Evolutionary conservation across 2,888 invertebrate species (phyloP).

Genomic region (Amphiduros pacificus): DNA sequence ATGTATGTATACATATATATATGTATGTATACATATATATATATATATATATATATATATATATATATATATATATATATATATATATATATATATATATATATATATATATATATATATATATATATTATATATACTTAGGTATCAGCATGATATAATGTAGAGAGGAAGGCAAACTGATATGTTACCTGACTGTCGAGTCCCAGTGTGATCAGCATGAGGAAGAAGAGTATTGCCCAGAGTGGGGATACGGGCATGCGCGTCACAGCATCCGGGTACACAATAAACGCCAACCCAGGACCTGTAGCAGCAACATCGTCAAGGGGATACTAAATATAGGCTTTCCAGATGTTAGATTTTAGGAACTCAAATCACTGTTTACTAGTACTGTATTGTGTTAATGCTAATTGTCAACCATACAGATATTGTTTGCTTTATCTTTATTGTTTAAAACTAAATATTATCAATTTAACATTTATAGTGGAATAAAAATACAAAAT

Average conservation of each 20-base stretch:
- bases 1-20: background rate
- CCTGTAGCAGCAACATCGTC: slow-evolving; percentile 28
- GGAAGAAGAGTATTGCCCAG: slow-evolving; percentile 52
- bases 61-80: background rate
- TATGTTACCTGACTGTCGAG: slow-evolving; percentile 50
- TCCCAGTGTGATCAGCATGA: slow-evolving; percentile 51
- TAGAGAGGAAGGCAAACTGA: background rate
- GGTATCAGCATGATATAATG: background rate
- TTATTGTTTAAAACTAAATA: too few species aligned
- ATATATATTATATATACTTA: background rate
- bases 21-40: background rate
- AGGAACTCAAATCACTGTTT: too few species aligned
- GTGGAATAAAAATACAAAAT: too few species aligned
- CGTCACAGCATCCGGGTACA: slow-evolving; percentile 49
- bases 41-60: background rate
- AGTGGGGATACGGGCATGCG: slow-evolving; percentile 43
- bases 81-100: background rate
- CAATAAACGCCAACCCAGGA: slow-evolving; percentile 47
- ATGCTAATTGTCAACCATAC: too few species aligned
- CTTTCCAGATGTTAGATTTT: too few species aligned
- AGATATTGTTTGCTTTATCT: too few species aligned
- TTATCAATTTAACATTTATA: too few species aligned
- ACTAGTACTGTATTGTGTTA: too few species aligned
- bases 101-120: background rate
- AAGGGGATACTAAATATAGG: background rate